Evolutionary conservation across 2,888 invertebrate species (phyloP).

Genomic region (Oscheius sp.): DNA sequence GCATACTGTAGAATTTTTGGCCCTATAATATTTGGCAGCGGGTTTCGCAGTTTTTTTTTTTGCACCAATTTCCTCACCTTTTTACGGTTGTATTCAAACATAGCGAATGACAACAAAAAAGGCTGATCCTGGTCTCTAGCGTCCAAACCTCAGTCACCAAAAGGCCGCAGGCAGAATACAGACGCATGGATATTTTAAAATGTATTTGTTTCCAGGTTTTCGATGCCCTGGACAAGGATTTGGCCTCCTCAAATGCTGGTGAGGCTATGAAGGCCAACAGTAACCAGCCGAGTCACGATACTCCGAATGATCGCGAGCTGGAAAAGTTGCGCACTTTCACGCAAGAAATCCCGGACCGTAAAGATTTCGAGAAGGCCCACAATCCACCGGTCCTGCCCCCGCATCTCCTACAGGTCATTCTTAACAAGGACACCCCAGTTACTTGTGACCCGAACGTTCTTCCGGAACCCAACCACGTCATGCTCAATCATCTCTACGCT

Average conservation of each 20-base stretch:
- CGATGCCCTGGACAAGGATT: slow-evolving; percentile 73
- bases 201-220: slow-evolving; percentile 83
- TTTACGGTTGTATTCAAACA: too few species aligned
- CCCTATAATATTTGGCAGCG: too few species aligned
- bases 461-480: slow-evolving; percentile 99
- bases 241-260: slow-evolving; percentile 70
- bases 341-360: slow-evolving; percentile 86
- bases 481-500: slow-evolving; percentile 99
- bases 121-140: too few species aligned
- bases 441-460: slow-evolving; percentile 98
- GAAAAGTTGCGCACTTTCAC: slow-evolving; percentile 68
- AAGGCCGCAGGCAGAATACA: too few species aligned
- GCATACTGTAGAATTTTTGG: too few species aligned
- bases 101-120: too few species aligned
- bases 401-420: slow-evolving; percentile 95
- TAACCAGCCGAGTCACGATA: slow-evolving; percentile 65
- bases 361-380: slow-evolving; percentile 91
- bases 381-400: slow-evolving; percentile 97
- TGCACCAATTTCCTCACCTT: neutral
- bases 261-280: slow-evolving; percentile 61
- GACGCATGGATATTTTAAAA: too few species aligned
- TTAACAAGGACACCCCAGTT: slow-evolving; percentile 96
- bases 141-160: too few species aligned
- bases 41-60: too few species aligned
- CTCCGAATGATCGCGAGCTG: slow-evolving; percentile 72